A percentile compares a stretch with the other conserved stretches of the same genome.
Conservation (phyloP, 2,113 vertebrate species). For the Tauraco erythrolophus region DNA sequence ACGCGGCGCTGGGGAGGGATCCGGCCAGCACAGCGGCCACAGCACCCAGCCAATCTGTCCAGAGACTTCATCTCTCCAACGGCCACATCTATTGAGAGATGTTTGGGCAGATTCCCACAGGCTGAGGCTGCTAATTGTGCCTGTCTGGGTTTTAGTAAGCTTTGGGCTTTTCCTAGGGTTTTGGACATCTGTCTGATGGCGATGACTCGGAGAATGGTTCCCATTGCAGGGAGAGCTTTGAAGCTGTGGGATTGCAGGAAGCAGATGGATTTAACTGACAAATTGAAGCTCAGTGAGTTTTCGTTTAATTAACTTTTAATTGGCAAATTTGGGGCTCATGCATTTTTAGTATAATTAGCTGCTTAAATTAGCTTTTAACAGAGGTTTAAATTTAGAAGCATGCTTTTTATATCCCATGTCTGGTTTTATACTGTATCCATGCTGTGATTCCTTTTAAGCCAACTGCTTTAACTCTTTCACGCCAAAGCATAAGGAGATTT, state of each 20-base stretch:
- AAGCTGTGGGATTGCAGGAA: constrained; percentile 45
- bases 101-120: neutral
- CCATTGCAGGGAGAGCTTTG: constrained; percentile 7
- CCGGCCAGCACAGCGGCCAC: neutral
- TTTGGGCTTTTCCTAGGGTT: neutral
- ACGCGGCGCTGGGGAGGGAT: accelerated
- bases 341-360: constrained; percentile 63
- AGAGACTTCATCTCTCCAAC: neutral
- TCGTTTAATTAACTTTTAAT: constrained; percentile 70
- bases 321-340: constrained; percentile 36
- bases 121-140: neutral
- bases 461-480: neutral
- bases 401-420: constrained; percentile 45
- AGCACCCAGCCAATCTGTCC: neutral
- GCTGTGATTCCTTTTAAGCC: constrained; percentile 8
- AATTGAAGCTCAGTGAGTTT: constrained; percentile 42
- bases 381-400: constrained; percentile 64
- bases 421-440: constrained; percentile 7
- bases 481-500: neutral
- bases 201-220: neutral
- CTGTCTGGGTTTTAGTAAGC: neutral
- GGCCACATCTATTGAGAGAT: neutral
- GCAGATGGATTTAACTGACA: constrained; percentile 59
- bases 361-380: constrained; percentile 60
- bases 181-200: constrained; percentile 24